These are phyloP conservation scores for Talpa occidentalis DNA, from an alignment of 2,113 vertebrate genomes.

Conservation along the genomic window DNA sequence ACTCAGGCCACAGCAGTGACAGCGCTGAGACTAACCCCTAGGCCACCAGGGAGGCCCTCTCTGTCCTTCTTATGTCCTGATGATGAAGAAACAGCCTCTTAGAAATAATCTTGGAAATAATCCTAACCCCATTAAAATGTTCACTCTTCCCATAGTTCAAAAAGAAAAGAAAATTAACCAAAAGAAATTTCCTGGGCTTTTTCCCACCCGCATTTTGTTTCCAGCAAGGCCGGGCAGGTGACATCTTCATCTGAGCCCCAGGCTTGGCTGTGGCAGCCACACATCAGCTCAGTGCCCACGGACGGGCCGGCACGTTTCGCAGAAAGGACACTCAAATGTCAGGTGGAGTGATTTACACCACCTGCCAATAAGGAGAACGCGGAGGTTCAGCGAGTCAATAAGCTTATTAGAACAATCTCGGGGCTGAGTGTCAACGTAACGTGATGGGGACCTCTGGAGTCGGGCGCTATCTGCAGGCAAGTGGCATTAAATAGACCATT, in stretches of 20 bases:
- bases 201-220: not conserved
- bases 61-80: not conserved
- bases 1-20: too few species aligned
- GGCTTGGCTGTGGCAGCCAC: not conserved
- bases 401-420: conserved; percentile 69
- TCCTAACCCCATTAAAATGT: not conserved
- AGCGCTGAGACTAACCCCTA: too few species aligned
- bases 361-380: conserved; percentile 72
- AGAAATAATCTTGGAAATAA: too few species aligned
- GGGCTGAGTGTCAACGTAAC: conserved; percentile 33
- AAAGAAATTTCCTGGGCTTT: not conserved
- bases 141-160: not conserved
- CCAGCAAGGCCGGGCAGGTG: not conserved
- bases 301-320: conserved; percentile 37
- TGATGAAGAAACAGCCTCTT: not conserved
- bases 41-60: too few species aligned
- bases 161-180: not conserved
- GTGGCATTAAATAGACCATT: conserved; percentile 56
- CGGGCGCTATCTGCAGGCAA: conserved; percentile 47
- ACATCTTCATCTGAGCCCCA: not conserved
- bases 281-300: not conserved
- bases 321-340: conserved; percentile 81
- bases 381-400: conserved; percentile 66
- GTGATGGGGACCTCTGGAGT: conserved; percentile 43
- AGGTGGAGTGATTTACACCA: conserved; percentile 69